Evolutionary conservation across 2,797 vertebrate species (phyloP).

Genomic region (Macropus fuliginosus): DNA sequence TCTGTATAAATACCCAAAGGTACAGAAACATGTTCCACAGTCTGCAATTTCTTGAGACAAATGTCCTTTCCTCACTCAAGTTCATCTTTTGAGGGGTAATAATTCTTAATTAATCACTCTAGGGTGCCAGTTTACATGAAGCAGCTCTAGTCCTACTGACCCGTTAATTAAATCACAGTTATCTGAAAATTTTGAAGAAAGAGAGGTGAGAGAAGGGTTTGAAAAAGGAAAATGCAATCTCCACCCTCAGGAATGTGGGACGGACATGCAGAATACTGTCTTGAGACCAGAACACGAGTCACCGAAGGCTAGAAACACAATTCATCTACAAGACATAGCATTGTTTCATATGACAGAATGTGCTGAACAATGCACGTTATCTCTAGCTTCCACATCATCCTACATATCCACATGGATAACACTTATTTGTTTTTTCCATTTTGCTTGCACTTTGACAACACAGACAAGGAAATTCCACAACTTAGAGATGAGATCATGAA

Average conservation of each 20-base stretch:
- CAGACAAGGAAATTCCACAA: not conserved
- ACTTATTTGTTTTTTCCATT: not conserved
- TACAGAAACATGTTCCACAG: constrained; percentile 51
- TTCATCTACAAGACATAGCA: constrained; percentile 14
- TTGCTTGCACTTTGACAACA: not conserved
- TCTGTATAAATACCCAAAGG: not conserved
- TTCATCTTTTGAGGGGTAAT: constrained; percentile 70
- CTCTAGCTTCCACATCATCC: not conserved
- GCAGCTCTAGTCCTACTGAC: constrained; percentile 72
- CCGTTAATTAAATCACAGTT: constrained; percentile 82
- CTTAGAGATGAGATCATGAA: not conserved
- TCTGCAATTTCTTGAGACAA: constrained; percentile 64
- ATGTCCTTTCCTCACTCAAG: constrained; percentile 36
- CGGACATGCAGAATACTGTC: constrained; percentile 46
- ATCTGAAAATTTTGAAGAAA: constrained; percentile 79
- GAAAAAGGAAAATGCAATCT: constrained; percentile 79
- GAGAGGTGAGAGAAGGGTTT: constrained; percentile 75
- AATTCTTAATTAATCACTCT: constrained; percentile 81
- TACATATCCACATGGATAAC: not conserved
- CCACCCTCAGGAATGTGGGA: constrained; percentile 55
- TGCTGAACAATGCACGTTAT: not conserved
- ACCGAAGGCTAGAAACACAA: not conserved
- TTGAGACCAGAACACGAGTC: constrained; percentile 51
- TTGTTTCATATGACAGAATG: constrained; percentile 28
- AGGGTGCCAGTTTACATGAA: constrained; percentile 76